These are phyloP conservation scores for Didymodactylos carnosus DNA, from an alignment of 2,888 invertebrate genomes.

Conservation along the genomic window DNA sequence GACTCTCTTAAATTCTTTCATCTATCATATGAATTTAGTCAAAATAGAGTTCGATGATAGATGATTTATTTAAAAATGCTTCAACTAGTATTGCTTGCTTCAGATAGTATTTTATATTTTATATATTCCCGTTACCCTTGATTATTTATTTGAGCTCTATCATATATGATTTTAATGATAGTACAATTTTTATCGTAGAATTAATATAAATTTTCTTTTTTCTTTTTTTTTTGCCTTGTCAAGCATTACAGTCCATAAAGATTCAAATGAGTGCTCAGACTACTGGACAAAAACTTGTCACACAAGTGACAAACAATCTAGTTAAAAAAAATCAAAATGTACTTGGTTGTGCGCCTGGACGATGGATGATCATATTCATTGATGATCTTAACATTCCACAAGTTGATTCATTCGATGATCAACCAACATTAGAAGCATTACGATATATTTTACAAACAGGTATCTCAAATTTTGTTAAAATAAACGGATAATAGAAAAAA, in stretches of 20 bases:
- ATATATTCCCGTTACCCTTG: too few species aligned
- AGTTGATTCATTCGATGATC: slow-evolving; percentile 31
- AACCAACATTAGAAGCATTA: slow-evolving; percentile 32
- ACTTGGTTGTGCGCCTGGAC: slow-evolving; percentile 30
- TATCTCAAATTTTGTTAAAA: too few species aligned
- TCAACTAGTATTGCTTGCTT: neutral
- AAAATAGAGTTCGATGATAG: neutral
- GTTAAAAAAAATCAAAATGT: slow-evolving; percentile 31
- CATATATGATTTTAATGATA: too few species aligned
- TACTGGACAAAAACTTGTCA: slow-evolving; percentile 25
- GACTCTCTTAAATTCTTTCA: too few species aligned
- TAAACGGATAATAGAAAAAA: too few species aligned
- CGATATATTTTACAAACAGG: slow-evolving; percentile 27
- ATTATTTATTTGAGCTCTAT: too few species aligned
- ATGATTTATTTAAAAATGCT: neutral
- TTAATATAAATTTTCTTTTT: too few species aligned
- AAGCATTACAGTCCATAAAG: slow-evolving; percentile 15
- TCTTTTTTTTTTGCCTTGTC: too few species aligned
- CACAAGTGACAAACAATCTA: slow-evolving; percentile 27
- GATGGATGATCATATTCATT: slow-evolving; percentile 30
- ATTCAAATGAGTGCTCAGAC: slow-evolving; percentile 35
- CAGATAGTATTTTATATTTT: slow-evolving; percentile 16
- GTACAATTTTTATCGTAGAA: too few species aligned
- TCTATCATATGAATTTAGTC: neutral
- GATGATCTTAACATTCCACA: slow-evolving; percentile 34